Percentiles rank a stretch among this genome's conserved stretches.
phyloP scores from a whole-genome alignment of 2,113 vertebrate genomes.

The Chaetorhynchus papuensis region DNA sequence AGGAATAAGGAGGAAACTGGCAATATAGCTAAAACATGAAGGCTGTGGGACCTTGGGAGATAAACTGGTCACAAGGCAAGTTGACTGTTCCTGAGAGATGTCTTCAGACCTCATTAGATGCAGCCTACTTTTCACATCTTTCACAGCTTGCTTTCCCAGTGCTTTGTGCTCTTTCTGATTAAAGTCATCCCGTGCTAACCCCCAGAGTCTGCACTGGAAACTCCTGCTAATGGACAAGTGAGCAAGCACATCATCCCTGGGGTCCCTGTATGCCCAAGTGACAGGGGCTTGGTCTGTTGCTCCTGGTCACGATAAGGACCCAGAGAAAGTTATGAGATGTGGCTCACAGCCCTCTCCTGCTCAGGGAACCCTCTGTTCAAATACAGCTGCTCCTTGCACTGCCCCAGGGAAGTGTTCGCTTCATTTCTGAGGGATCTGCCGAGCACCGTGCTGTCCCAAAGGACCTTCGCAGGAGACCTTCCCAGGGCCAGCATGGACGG shows the following conservation, averaged over 20 bases:
- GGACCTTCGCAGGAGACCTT: background rate
- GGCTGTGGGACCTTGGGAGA: background rate
- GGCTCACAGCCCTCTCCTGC: background rate
- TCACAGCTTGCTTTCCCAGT: background rate
- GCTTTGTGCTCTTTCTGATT: background rate
- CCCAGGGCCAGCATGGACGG: accelerated
- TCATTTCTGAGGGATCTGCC: background rate
- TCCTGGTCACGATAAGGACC: background rate
- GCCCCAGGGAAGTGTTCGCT: background rate
- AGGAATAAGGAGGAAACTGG: background rate
- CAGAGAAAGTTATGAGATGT: background rate
- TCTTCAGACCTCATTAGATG: background rate
- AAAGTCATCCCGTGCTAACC: background rate
- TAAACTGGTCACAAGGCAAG: background rate
- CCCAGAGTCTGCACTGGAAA: background rate
- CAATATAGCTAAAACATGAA: background rate
- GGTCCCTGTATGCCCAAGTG: background rate
- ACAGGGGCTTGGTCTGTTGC: background rate
- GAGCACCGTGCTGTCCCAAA: background rate
- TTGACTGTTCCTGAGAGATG: background rate
- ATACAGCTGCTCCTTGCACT: accelerated
- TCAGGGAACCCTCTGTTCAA: background rate
- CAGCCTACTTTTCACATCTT: background rate
- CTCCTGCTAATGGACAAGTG: background rate
- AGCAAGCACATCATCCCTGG: background rate